Evolutionary conservation across 2,888 invertebrate genomes (phyloP).

Genomic region (Globia sparganii): DNA sequence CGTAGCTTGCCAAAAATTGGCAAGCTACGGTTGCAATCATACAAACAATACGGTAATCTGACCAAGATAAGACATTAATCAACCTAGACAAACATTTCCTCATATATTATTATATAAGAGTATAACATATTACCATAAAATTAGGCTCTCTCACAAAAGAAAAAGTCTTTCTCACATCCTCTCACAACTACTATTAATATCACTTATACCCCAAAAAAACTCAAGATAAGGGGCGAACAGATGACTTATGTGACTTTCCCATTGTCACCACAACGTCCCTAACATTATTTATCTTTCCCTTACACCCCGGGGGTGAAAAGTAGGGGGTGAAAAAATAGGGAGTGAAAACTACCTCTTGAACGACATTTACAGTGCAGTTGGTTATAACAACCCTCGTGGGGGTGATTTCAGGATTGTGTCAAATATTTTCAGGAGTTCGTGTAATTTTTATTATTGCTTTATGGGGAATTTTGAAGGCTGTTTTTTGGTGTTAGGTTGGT

Average conservation of each 20-base stretch:
- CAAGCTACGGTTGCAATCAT: too few species aligned
- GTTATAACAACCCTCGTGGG: conserved; percentile 40
- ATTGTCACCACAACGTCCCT: conserved; percentile 56
- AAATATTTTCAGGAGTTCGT: conserved; percentile 25
- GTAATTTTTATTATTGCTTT: conserved; percentile 47
- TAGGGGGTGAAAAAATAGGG: conserved; percentile 51
- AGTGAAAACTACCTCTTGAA: conserved; percentile 43
- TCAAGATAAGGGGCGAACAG: conserved; percentile 48
- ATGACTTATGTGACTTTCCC: conserved; percentile 57
- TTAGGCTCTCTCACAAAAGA: conserved; percentile 34
- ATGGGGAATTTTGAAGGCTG: conserved; percentile 5
- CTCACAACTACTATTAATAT: conserved; percentile 49
- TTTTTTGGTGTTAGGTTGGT: not conserved
- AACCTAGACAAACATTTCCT: not conserved
- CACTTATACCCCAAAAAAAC: conserved; percentile 54
- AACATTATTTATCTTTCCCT: conserved; percentile 62
- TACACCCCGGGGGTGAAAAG: conserved; percentile 45
- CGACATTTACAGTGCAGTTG: conserved; percentile 52
- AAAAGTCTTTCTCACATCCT: conserved; percentile 24
- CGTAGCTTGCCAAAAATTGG: too few species aligned
- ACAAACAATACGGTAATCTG: too few species aligned
- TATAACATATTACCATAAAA: conserved; percentile 47
- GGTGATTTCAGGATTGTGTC: conserved; percentile 29
- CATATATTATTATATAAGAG: conserved; percentile 12
- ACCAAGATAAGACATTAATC: not conserved